A percentile compares a stretch with the other conserved stretches of the same genome.
Conservation (phyloP, 2,888 invertebrate genomes). For the Anthoptus insignis region DNA sequence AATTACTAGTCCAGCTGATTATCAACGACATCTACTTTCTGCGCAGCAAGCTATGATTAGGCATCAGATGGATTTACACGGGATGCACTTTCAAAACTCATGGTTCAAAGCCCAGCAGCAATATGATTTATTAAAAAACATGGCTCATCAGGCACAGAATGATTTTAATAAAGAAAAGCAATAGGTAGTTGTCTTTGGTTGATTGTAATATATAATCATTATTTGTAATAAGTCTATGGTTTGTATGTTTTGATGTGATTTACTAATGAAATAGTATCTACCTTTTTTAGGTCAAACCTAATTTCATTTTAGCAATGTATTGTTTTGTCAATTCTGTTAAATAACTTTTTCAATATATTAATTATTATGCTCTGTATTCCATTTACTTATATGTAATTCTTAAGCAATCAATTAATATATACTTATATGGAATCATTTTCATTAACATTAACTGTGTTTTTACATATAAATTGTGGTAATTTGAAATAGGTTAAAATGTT, state of each 20-base stretch:
- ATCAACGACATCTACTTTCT: conserved; percentile 63
- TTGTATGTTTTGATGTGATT: conserved; percentile 19
- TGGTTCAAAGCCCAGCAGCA: conserved; percentile 78
- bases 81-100: conserved; percentile 62
- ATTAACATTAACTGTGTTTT: conserved; percentile 9
- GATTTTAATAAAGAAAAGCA: conserved; percentile 78
- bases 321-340: background rate
- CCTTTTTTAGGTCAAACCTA: background rate
- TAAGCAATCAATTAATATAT: conserved; percentile 26
- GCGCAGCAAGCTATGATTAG: conserved; percentile 66
- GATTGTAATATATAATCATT: too few species aligned
- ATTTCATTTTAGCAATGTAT: background rate
- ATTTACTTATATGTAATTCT: conserved; percentile 12
- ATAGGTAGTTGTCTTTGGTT: conserved; percentile 47
- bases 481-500: conserved; percentile 30
- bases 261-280: background rate
- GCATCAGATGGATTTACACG: conserved; percentile 68
- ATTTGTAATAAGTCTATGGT: too few species aligned
- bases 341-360: background rate
- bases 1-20: conserved; percentile 66
- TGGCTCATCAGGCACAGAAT: conserved; percentile 72
- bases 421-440: conserved; percentile 2
- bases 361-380: conserved; percentile 3
- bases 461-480: conserved; percentile 20
- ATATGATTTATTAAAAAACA: conserved; percentile 74